Base-by-base conservation (phyloP, 2,888 invertebrate genomes). In the Papilio gigon region DNA sequence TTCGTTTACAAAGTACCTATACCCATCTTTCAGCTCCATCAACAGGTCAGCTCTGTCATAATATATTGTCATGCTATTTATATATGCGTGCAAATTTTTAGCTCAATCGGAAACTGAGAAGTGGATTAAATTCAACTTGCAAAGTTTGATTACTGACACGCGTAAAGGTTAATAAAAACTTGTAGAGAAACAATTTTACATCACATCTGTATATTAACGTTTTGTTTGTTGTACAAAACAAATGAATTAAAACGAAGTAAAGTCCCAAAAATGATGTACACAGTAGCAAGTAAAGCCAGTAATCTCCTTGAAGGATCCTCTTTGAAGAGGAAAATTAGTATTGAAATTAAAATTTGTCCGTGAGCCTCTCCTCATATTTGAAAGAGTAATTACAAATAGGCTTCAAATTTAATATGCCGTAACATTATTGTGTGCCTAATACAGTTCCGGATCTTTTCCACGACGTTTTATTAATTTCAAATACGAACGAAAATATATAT, bases 311-410 rank as follows among this genome's bases (percentile, higher is more conserved):
- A 59, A 59, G 59, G 2, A 22, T 35, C 20, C 35, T 6, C 35
- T 35, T 59, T 59, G 59, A 59, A 59, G 59, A 35, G 35, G 59
- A 35, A 35, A 59, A 35, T 59, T 59, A 22, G 59, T 35, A 59
- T 59, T 59, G 59, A 37, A 59, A 59, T 59, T 35, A 59, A 59
- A 59, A 35, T 59, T 35, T 37, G 22, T 59, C 22, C 33, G 59
- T 35, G 12, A 59, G 35, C 22, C 35, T 35, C 37, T 35, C 20
- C 35, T 59, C 12, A 59, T 37, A 37, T 59, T 59, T 35, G 59
- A 22, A 59, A 59, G 12, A 35, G 35, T 58, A 27, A 56, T 56
- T 56, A 56, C 53, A 30, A 56, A 56, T 56, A 56, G 30, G 53
- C 53, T 56, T 56, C 17, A 56, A 56, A 56, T 53, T 53, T 27